These are phyloP conservation scores for Calidris pugnax DNA, from an alignment of 2,113 vertebrate species.

Conservation along the genomic window DNA sequence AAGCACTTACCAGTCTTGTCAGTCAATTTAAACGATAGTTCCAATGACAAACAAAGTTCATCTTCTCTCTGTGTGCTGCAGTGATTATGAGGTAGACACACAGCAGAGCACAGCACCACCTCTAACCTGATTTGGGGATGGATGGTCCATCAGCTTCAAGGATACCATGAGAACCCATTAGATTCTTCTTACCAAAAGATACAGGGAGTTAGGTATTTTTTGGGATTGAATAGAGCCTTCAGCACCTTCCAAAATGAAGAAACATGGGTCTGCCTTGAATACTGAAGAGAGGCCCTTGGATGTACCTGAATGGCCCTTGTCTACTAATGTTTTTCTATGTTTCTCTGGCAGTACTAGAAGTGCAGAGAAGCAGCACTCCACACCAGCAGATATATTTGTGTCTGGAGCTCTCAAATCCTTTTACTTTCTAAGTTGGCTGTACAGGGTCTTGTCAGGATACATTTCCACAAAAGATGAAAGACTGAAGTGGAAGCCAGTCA, in stretches of 20 bases:
- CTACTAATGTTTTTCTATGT: neutral
- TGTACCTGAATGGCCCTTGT: neutral
- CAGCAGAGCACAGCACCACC: neutral
- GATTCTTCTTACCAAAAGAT: neutral
- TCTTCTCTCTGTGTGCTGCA: neutral
- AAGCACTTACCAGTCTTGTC: neutral
- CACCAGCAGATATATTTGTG: neutral
- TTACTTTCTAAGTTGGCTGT: neutral
- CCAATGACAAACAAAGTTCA: neutral
- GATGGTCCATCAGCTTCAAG: neutral
- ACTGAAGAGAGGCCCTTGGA: neutral
- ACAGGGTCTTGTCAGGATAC: neutral
- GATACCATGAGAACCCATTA: neutral
- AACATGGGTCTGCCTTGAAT: neutral
- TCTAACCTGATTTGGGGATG: neutral
- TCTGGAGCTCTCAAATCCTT: neutral
- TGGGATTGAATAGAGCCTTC: neutral
- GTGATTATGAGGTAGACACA: neutral
- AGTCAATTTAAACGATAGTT: neutral
- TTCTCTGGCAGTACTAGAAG: neutral
- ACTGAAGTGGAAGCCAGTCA: neutral
- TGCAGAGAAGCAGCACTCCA: neutral
- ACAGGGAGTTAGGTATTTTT: neutral
- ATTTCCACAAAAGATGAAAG: neutral
- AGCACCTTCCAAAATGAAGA: neutral